Base-by-base conservation (phyloP, 2,113 vertebrate species). In the Guaruba guarouba region DNA sequence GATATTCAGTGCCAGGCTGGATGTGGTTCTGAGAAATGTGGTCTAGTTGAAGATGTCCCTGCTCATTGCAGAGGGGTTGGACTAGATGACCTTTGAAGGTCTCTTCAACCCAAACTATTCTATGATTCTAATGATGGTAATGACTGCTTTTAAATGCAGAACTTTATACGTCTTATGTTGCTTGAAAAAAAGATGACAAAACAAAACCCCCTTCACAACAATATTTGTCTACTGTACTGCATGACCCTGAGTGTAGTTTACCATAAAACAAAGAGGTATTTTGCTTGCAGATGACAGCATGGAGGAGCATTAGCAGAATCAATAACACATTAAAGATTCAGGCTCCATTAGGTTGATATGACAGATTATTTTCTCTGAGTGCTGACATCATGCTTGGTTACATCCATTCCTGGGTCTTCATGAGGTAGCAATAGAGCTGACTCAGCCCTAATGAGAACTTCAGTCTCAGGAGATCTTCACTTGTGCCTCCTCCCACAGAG, bases 271-370 rank as follows among this genome's bases (percentile, higher is more conserved):
- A 94, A 94, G 74, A 92, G 82, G 20, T 86, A 74, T 91, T 95
- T 87, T 95, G 74, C 69, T 96, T 90, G 37, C n/a, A 79, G 92
- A 90, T 77, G 95, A 90, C 91, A 89, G 88, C 73, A 14, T 41
- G 76, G 68, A 88, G 83, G 81, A 94, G 66, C 97, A 97, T 98
- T 97, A 98, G 96, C 3, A 9, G 89, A 96, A 98, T 98, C 98
- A 94, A 97, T 98, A 97, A 37, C 84, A 3, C 96, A 81, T 96
- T 97, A 96, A 97, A 95, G 94, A 93, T 89, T 75, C 48, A 95
- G 92, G 52, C 80, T 97, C 96, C 97, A 97, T 97, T 98, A 98
- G 88, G 90, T 85, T 96, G 92, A 39, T 92, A 57, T 44, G 90
- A 82, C 94, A 82, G 90, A 90, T 96, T 79, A 88, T 94, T 97